Percentiles rank a stretch among this genome's conserved stretches.
Conservation (phyloP, 2,113 vertebrate genomes). For the Psophia crepitans region DNA sequence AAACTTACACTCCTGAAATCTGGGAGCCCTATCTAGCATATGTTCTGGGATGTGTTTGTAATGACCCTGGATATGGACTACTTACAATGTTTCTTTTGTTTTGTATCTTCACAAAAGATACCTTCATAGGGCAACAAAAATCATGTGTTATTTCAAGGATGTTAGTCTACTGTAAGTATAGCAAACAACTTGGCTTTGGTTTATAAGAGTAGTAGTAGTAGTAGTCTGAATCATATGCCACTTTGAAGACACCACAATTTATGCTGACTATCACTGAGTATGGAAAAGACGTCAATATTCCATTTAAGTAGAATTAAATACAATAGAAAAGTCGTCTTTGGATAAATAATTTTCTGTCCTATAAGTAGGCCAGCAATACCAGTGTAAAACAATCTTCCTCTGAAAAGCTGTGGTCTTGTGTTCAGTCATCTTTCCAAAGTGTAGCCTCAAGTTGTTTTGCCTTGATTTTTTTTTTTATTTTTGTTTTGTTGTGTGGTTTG, state of each 20-base stretch:
- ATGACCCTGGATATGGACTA: background rate
- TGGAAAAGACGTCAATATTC: background rate
- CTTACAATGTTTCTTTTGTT: background rate
- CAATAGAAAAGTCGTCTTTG: background rate
- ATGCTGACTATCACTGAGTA: background rate
- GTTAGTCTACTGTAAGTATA: background rate
- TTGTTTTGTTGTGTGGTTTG: background rate
- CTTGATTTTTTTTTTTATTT: background rate
- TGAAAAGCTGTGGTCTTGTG: background rate
- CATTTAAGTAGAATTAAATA: background rate
- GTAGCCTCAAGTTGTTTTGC: background rate
- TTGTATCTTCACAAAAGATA: background rate
- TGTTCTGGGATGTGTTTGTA: background rate
- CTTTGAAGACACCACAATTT: background rate
- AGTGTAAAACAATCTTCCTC: background rate
- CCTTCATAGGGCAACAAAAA: background rate
- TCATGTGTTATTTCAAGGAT: background rate
- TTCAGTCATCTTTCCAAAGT: background rate
- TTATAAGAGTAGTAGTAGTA: background rate
- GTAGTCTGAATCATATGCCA: background rate
- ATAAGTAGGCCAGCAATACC: background rate
- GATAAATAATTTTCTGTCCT: background rate
- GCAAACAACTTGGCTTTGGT: background rate
- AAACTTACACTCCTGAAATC: background rate
- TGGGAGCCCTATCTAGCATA: background rate